Conservation (phyloP, 2,797 vertebrate genomes). For the Allenopithecus nigroviridis region DNA sequence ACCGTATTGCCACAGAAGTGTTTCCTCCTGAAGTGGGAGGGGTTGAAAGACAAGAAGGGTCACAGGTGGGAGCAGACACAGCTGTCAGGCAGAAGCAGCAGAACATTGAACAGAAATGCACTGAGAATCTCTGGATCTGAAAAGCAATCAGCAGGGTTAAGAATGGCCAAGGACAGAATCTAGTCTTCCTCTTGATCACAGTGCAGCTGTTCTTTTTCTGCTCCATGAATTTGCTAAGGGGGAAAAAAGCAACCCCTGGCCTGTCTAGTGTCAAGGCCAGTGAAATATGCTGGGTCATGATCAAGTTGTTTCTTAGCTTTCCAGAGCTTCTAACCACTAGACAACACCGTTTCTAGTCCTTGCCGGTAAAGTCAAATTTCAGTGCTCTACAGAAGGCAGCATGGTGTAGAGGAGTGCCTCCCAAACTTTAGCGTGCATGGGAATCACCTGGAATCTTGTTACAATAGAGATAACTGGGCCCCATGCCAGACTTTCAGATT, state of each 20-base stretch:
- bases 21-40: not conserved
- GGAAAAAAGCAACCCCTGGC: not conserved
- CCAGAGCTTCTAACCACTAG: not conserved
- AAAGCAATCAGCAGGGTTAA: not conserved
- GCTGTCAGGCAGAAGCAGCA: not conserved
- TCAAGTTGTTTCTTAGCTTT: not conserved
- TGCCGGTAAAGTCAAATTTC: not conserved
- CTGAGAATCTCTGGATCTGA: not conserved
- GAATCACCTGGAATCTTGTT: not conserved
- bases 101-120: not conserved
- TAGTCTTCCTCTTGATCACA: not conserved
- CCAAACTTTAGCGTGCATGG: not conserved
- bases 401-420: not conserved
- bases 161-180: not conserved
- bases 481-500: not conserved
- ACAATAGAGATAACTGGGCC: not conserved
- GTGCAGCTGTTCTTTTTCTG: not conserved
- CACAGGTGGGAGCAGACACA: not conserved
- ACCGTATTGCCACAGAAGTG: not conserved
- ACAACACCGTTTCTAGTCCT: not conserved
- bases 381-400: not conserved
- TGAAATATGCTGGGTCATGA: not conserved
- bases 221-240: not conserved
- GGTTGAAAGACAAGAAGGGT: not conserved
- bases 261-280: not conserved